phyloP scores from a whole-genome alignment of 2,888 invertebrate species.

The Stramonita haemastoma region DNA sequence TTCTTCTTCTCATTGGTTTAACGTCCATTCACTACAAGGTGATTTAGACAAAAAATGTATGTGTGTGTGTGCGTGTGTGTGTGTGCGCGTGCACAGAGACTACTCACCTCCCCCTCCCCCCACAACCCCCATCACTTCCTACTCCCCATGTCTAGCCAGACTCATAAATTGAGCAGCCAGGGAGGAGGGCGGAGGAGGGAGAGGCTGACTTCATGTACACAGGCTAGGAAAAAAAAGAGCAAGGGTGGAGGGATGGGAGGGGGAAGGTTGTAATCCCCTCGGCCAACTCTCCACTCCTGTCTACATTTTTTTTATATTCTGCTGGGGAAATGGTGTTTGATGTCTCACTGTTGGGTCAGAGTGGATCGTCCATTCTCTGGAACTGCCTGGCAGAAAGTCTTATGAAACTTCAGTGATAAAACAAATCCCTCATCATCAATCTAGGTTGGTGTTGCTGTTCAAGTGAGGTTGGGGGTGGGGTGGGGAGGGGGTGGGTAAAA shows the following conservation, averaged over 20 bases:
- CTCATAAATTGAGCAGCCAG: constrained; percentile 20
- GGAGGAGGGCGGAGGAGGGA: not conserved
- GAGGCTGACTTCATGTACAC: not conserved
- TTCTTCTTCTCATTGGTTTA: no score
- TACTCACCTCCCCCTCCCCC: not conserved
- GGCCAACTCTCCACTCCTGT: not conserved
- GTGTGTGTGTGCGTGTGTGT: no score
- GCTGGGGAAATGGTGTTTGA: constrained; percentile 18
- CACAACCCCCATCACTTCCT: not conserved
- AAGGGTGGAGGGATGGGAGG: not conserved
- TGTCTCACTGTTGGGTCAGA: constrained; percentile 10
- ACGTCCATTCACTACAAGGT: no score
- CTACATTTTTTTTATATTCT: not conserved
- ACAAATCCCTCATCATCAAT: no score
- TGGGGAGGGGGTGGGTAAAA: no score
- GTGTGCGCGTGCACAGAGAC: not conserved
- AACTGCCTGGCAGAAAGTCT: no score
- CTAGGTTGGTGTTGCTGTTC: no score
- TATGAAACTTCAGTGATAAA: no score
- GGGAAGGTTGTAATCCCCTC: not conserved
- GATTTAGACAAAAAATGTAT: no score
- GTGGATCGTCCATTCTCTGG: not conserved
- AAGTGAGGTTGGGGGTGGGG: no score
- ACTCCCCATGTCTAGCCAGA: not conserved
- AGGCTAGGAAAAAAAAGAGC: not conserved